phyloP scores from a whole-genome alignment of 2,113 vertebrate genomes.

The Epinephelus fuscoguttatus region DNA sequence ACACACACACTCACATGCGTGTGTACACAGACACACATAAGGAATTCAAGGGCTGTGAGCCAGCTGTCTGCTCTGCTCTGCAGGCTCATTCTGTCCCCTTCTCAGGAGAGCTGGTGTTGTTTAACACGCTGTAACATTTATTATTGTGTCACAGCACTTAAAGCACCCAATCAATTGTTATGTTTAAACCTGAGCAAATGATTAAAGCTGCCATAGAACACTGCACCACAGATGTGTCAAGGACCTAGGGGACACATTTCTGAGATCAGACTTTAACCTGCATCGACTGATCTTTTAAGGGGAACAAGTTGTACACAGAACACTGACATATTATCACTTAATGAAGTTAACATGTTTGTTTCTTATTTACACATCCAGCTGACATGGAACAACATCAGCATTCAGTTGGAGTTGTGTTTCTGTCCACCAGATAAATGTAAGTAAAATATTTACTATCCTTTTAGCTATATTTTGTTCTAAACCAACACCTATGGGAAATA shows the following conservation, averaged over 20 bases:
- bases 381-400: not conserved
- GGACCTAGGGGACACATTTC: constrained; percentile 2
- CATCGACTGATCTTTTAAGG: not conserved
- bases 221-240: not conserved
- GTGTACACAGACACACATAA: constrained; percentile 34
- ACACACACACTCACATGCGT: constrained; percentile 20
- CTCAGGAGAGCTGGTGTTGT: constrained; percentile 63
- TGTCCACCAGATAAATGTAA: not conserved
- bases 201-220: constrained; percentile 7
- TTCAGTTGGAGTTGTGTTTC: not conserved
- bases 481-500: not conserved
- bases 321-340: not conserved
- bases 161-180: constrained; percentile 44
- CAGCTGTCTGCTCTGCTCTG: constrained; percentile 72
- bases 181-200: constrained; percentile 34
- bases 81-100: constrained; percentile 33
- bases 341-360: not conserved
- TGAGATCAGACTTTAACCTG: constrained; percentile 21
- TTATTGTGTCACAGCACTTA: constrained; percentile 55
- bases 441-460: not conserved
- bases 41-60: constrained; percentile 61
- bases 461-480: not conserved
- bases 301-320: not conserved
- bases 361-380: constrained; percentile 1
- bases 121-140: constrained; percentile 65